These are phyloP conservation scores for Tapirus indicus DNA, from an alignment of 2,797 vertebrate species.

Conservation along the genomic window DNA sequence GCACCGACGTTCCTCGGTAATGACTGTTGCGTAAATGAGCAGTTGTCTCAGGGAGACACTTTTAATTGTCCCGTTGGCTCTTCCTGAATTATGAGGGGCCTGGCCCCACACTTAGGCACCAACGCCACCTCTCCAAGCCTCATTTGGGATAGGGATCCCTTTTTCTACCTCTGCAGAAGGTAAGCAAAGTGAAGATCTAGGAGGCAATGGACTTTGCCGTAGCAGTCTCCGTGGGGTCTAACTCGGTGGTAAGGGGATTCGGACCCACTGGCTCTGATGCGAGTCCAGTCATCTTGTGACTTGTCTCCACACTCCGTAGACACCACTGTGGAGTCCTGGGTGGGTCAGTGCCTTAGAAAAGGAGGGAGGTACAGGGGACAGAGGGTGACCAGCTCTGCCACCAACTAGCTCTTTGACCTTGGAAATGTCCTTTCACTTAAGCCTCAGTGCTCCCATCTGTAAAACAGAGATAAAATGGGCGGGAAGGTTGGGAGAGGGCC, in stretches of 20 bases:
- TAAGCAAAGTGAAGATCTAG: neutral
- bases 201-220: neutral
- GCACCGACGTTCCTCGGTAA: neutral
- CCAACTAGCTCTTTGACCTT: neutral
- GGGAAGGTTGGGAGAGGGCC: neutral
- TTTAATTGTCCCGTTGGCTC: too few relatives aligned
- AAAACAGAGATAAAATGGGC: too few relatives aligned
- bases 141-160: neutral
- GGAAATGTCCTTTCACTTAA: neutral
- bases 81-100: neutral
- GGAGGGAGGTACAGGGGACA: rapidly evolving
- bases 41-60: neutral
- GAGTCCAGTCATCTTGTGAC: neutral
- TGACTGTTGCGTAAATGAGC: neutral
- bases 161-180: rapidly evolving
- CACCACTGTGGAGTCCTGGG: neutral
- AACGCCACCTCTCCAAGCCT: neutral
- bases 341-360: neutral
- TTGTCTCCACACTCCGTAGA: neutral
- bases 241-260: neutral
- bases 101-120: rapidly evolving
- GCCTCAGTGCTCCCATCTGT: neutral
- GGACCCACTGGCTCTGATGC: rapidly evolving
- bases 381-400: neutral
- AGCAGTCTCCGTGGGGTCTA: neutral